Evolutionary conservation across 2,113 vertebrate species (phyloP), one percentile per base, ranked within the genome.

Genomic region (Phaethornis superciliosus): DNA sequence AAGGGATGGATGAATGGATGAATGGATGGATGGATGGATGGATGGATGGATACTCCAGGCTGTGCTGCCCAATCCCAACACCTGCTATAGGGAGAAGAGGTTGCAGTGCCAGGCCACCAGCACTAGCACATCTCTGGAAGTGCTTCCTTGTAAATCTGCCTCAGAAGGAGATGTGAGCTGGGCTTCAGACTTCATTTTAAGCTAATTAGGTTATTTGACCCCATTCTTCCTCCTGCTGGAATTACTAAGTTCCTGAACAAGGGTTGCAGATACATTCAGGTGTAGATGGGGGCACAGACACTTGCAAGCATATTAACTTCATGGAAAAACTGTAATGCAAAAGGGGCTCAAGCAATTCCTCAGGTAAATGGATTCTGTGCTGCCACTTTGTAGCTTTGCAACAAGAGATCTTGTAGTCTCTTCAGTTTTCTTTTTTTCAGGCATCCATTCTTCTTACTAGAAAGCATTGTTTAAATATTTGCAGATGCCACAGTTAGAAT

Each of bases 61-160:
- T 15, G 47, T 60, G 32, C 80, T 74, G 60, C 77, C 74, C 44
- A 72, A 27, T 10, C 60, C 23, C 44, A 17, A 4, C 30, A 32
- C 21, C 37, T 28, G 2, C 30, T n/a, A 2, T 0, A 46, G 51
- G n/a, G 27, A 89, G 15, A 68, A 67, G 68, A 0, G 15, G 12
- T 4, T 23, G 46, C 3, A 7, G n/a, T 91, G 78, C 70, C 69
- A 63, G 69, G 15, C 17, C 76, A 47, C 49, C 54, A 30, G 49
- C 1, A 0, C 35, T 81, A 27, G 40, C 51, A 46, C 15, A 2
- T 1, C 64, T 56, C 49, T 71, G 54, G 6, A 26, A 64, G 20
- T 0, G 0, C 7, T 60, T 76, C 62, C 30, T 49, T 2, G 0
- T 2, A 40, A 24, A 9, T 40, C 21, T 81, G 74, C 40, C 44